Percentiles rank a stretch among this genome's conserved stretches.
Evolutionary conservation across 2,888 invertebrate genomes (phyloP).

Genomic region (Conus canariensis): DNA sequence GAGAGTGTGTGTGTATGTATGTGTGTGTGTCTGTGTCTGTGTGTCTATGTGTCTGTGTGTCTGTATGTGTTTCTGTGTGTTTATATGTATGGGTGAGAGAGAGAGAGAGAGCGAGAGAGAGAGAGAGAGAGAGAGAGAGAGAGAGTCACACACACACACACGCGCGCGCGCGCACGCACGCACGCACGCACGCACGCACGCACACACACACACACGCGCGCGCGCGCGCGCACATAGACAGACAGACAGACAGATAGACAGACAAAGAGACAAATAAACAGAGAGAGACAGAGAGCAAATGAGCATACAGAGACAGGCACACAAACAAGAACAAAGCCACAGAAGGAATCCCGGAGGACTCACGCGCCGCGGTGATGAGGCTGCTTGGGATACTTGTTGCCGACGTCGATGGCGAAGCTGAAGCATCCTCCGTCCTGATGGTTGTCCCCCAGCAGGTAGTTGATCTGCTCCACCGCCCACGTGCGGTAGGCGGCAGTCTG

Average conservation of each 20-base stretch:
- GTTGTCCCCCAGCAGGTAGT: constrained; percentile 73
- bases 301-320: background rate
- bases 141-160: background rate
- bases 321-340: background rate
- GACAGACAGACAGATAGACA: no score
- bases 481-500: constrained; percentile 56
- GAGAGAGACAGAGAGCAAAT: no score
- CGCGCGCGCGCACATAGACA: no score
- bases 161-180: background rate
- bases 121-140: background rate
- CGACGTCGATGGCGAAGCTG: constrained; percentile 59
- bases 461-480: constrained; percentile 70
- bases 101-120: no score
- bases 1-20: background rate
- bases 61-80: background rate
- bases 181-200: background rate
- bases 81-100: no score
- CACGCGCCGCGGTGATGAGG: constrained; percentile 61
- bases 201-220: no score
- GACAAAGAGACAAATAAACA: no score
- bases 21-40: constrained; percentile 5
- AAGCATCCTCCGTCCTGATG: constrained; percentile 52
- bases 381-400: constrained; percentile 54
- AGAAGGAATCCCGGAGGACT: constrained; percentile 19
- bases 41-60: background rate